Conservation (phyloP, 2,888 invertebrate genomes). For the Lissonota sp. region DNA sequence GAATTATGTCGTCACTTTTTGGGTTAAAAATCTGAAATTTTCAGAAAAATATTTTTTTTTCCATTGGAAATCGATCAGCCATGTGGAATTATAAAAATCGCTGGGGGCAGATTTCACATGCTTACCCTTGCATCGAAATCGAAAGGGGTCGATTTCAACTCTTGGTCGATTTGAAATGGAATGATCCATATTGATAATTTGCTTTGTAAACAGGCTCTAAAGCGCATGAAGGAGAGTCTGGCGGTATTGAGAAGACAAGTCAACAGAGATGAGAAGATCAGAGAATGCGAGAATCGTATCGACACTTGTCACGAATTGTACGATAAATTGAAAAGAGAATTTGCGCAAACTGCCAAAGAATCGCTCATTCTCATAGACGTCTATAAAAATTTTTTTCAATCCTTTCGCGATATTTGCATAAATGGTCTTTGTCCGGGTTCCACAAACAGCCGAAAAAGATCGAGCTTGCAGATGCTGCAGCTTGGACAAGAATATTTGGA, state of each 20-base stretch:
- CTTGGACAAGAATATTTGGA: conserved; percentile 74
- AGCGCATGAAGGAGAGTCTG: conserved; percentile 85
- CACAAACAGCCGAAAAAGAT: conserved; percentile 87
- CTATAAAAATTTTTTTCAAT: conserved; percentile 84
- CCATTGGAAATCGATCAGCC: too few species aligned
- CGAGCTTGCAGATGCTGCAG: conserved; percentile 86
- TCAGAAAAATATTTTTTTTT: too few species aligned
- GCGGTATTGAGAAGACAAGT: conserved; percentile 72
- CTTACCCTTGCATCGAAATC: too few species aligned
- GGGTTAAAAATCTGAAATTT: too few species aligned
- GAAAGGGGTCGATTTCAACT: too few species aligned
- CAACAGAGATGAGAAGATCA: conserved; percentile 68
- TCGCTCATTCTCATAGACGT: conserved; percentile 72
- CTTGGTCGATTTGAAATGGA: too few species aligned
- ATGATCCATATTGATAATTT: conserved; percentile 22
- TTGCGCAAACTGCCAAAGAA: conserved; percentile 73
- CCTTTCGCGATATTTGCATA: conserved; percentile 85
- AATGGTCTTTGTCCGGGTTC: conserved; percentile 87
- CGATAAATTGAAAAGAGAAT: conserved; percentile 49
- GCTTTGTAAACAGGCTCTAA: conserved; percentile 78
- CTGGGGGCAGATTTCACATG: too few species aligned
- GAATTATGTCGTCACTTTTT: too few species aligned
- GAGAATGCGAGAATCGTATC: conserved; percentile 60
- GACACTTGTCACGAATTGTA: conserved; percentile 53
- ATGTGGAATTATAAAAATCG: too few species aligned